These are phyloP conservation scores for Anneissia japonica DNA, from an alignment of 35 echinoderm and acorn worm genomes.

Conservation along the genomic window DNA sequence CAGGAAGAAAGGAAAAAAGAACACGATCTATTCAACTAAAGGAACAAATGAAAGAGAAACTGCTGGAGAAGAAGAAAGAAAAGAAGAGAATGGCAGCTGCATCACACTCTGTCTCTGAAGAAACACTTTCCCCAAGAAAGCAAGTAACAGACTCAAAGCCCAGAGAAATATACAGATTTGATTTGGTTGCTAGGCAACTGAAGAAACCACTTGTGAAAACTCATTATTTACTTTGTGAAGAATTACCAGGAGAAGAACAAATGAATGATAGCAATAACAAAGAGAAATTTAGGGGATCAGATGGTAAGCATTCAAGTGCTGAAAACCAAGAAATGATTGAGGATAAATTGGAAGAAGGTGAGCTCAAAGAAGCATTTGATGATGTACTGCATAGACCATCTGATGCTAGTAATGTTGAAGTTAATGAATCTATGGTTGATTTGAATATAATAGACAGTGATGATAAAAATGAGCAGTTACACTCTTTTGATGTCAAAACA, in stretches of 20 bases:
- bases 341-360: not conserved
- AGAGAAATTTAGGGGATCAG: not conserved
- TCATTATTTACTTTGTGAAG: not conserved
- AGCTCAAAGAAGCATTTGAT: not conserved
- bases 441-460: too few relatives aligned
- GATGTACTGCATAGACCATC: not conserved
- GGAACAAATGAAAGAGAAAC: conserved; percentile 1
- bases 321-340: not conserved
- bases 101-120: not conserved
- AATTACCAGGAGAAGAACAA: not conserved
- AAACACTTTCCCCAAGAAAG: not conserved
- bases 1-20: not conserved
- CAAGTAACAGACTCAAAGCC: not conserved
- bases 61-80: conserved; percentile 8
- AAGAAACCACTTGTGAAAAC: not conserved
- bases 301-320: too few relatives aligned
- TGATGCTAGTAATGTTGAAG: not conserved
- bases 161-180: not conserved
- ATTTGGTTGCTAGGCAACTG: not conserved
- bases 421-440: too few relatives aligned
- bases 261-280: not conserved
- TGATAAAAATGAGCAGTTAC: too few relatives aligned
- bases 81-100: not conserved
- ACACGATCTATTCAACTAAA: not conserved
- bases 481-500: too few relatives aligned